A percentile compares a stretch with the other conserved stretches of the same genome.
Conservation (phyloP, 2,888 invertebrate genomes). For the Pristionchus japonicus region DNA sequence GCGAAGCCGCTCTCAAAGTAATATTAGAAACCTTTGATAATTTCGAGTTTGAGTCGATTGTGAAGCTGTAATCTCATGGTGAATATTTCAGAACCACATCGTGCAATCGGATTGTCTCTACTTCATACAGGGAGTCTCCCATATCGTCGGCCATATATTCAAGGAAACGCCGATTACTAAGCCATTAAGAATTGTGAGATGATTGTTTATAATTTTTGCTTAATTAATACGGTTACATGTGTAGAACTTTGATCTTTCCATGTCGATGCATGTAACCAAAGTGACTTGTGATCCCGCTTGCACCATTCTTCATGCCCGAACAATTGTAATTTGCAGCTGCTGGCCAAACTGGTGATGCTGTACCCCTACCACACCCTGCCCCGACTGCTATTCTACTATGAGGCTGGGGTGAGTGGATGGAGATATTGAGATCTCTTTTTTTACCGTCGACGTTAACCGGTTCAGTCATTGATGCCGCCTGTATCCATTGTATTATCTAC, state of each 20-base stretch:
- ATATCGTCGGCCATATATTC: conserved; percentile 36
- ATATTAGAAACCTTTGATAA: neutral
- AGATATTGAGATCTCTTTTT: no score
- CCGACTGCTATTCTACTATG: conserved; percentile 58
- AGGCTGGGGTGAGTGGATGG: neutral
- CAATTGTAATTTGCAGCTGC: conserved; percentile 47
- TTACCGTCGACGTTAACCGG: no score
- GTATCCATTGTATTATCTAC: no score
- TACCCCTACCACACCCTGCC: conserved; percentile 59
- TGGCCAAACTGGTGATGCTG: conserved; percentile 53
- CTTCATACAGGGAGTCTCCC: conserved; percentile 1
- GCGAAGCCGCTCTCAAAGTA: no score
- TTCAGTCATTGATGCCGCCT: no score
- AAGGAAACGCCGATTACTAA: conserved; percentile 3
- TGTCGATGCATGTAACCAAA: neutral
- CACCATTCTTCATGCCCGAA: neutral
- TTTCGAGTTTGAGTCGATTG: neutral
- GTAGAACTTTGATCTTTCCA: neutral
- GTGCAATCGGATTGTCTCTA: neutral
- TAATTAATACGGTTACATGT: neutral
- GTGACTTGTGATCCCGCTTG: neutral
- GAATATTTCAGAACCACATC: conserved; percentile 2
- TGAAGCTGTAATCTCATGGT: neutral
- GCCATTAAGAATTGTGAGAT: neutral
- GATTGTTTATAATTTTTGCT: neutral